Evolutionary conservation across 2,113 vertebrate species (phyloP).

Genomic region (Sinocyclocheilus grahami): DNA sequence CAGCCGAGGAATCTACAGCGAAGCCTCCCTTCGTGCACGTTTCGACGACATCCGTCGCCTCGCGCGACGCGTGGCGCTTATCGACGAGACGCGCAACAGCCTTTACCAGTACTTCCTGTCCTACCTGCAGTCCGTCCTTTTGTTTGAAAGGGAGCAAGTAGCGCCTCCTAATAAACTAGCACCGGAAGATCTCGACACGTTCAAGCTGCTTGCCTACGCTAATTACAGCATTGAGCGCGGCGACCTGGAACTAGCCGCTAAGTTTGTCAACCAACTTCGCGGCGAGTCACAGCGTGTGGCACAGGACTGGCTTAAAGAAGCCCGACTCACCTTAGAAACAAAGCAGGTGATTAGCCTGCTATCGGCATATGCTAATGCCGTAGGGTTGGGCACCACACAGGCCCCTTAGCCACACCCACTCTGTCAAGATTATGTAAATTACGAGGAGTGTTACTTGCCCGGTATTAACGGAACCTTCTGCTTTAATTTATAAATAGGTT

Average conservation of each 20-base stretch:
- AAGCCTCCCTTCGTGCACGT: conserved; percentile 87
- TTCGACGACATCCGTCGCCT: conserved; percentile 85
- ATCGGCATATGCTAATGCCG: conserved; percentile 89
- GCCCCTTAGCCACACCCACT: conserved; percentile 61
- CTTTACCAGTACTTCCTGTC: conserved; percentile 96
- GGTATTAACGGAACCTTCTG: conserved; percentile 32
- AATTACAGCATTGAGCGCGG: conserved; percentile 92
- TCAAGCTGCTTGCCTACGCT: conserved; percentile 90
- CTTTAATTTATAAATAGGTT: conserved; percentile 54
- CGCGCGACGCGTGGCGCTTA: conserved; percentile 87
- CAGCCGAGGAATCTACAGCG: conserved; percentile 87
- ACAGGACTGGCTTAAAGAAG: conserved; percentile 91
- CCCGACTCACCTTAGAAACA: conserved; percentile 91
- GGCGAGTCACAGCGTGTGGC: conserved; percentile 91
- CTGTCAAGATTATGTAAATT: background rate
- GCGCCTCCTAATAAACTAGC: conserved; percentile 82
- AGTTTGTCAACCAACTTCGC: conserved; percentile 91
- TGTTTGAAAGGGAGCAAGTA: conserved; percentile 82
- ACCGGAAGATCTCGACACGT: conserved; percentile 84
- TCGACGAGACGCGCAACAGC: conserved; percentile 92
- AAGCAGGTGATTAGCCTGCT: conserved; percentile 88
- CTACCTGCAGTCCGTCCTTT: conserved; percentile 88
- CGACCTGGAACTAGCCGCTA: conserved; percentile 93
- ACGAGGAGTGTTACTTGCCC: conserved; percentile 26
- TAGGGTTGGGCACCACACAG: conserved; percentile 90